Base-by-base conservation (phyloP, 2,113 vertebrate species). In the Sander vitreus region DNA sequence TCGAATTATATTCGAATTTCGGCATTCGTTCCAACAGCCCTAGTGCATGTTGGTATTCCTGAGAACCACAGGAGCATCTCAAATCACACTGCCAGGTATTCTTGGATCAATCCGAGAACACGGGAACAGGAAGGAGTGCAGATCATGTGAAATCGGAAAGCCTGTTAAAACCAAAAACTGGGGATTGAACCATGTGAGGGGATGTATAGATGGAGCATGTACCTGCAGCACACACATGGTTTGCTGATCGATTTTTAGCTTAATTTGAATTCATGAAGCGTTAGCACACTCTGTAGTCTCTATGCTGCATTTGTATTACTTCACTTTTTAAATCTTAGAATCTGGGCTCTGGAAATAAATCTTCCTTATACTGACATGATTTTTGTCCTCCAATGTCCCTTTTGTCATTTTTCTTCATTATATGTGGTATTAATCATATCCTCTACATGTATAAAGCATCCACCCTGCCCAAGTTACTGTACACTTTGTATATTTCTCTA, bases 261-360 rank as follows among this genome's bases (percentile, higher is more conserved):
- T 69, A 14, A 59, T 65, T 64, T 30, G 27, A 59, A 10, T 16
- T 76, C 5, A 71, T 50, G 23, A 45, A 33, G 72, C 23, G 4
- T 7, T 18, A 5, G 14, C 47, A 7, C 18, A 13, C 4, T 43
- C 47, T 27, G 30, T 13, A 5, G 4, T 43, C 11, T 53, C 19
- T 58, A 11, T 33, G 33, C 7, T n/a, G 19, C 5, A 2, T 58
- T 25, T 58, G 4, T 53, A 51, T 30, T 78, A n/a, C 36, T 64
- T 54, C 12, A 39, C 1, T 8, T 65, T 36, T 57, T 3, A 70
- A 15, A 30, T 54, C 47, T 23, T 4, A 30, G 3, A 45, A 30
- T 45, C 16, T 48, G 4, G 43, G 21, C 13, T 76, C 30, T 59
- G 50, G 48, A 6, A 33, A 88, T 51, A n/a, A 64, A 69, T 72